These are phyloP conservation scores for Megaceryle torquata DNA, from an alignment of 2,113 vertebrate genomes.

Conservation along the genomic window DNA sequence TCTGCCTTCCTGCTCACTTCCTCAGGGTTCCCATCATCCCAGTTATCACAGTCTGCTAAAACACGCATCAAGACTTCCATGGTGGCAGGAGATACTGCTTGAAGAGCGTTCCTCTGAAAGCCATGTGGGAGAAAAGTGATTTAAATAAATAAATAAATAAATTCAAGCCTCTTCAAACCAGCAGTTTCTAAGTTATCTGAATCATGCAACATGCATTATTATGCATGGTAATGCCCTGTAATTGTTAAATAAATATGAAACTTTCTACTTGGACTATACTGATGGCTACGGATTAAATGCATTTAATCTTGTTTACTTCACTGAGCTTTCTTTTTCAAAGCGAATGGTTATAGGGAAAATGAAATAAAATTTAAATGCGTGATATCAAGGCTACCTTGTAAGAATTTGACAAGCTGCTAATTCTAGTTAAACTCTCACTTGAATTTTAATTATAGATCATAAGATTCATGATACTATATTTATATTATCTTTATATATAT, in stretches of 20 bases:
- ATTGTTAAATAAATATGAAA: background rate
- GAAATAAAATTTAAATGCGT: background rate
- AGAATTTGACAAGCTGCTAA: background rate
- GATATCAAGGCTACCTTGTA: background rate
- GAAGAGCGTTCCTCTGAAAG: slow-evolving; percentile 89
- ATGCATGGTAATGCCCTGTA: background rate
- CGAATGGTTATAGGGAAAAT: background rate
- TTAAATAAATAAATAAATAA: background rate
- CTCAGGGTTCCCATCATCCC: slow-evolving; percentile 82
- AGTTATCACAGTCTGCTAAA: slow-evolving; percentile 87
- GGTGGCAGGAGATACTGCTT: slow-evolving; percentile 96
- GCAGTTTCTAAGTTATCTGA: background rate
- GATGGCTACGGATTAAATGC: background rate
- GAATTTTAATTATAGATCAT: background rate
- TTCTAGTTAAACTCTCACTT: background rate
- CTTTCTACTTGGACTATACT: background rate
- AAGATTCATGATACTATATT: background rate
- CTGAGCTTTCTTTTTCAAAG: background rate
- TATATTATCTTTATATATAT: too few species aligned
- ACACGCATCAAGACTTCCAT: slow-evolving; percentile 96
- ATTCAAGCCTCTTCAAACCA: background rate
- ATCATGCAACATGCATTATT: background rate
- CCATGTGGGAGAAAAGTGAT: background rate
- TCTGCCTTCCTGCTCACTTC: slow-evolving; percentile 87
- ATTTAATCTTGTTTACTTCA: background rate